Base-by-base conservation (phyloP, 1,140 invertebrate species). In the Pachypsylla venusta region DNA sequence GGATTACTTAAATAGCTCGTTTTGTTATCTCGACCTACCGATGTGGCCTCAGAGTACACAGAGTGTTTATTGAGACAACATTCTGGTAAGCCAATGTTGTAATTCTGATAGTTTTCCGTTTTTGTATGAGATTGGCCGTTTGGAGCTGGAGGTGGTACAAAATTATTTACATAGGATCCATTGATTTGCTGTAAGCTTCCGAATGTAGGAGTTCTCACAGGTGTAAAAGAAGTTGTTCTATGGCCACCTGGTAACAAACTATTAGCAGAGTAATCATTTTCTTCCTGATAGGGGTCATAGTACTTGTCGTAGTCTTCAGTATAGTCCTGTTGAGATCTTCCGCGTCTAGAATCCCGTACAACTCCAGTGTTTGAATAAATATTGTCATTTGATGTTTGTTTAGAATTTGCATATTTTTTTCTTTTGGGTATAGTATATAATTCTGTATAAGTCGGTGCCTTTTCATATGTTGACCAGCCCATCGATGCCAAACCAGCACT, bases 401-500 rank as follows among this genome's bases (percentile, higher is more conserved):
- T 40, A 20, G 7, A 59, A 58, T 5, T 54, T 24, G 2, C 48
- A 42, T 20, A 56, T 54, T 57, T 53, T 25, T 53, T 25, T 35
- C 25, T 61, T 64, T 58, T 20, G 63, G 30, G 24, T 58, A 28
- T 25, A 56, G 56, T 42, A 25, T 35, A n/a, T 40, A 35, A 22
- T 63, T 79, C 78, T 0, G 85, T 83, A 1, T 83, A 87, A 54
- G 81, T 81, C 12, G 85, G 85, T 25, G 85, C 87, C 73, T 89
- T 89, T 71, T 89, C 86, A 62, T 87, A 70, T 68, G 82, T 87
- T 10, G 84, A 88, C 81, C 86, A 88, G 14, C 67, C 67, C 80
- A 89, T 85, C 13, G 87, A 89, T 1, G 86, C 89, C 40, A 90
- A 70, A 1, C 85, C 86, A 1, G 86, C 89, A 71, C 91, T 87